Evolutionary conservation across 2,113 vertebrate species (phyloP), one percentile per base, ranked within the genome.

Genomic region (Brachypteracias leptosomus): DNA sequence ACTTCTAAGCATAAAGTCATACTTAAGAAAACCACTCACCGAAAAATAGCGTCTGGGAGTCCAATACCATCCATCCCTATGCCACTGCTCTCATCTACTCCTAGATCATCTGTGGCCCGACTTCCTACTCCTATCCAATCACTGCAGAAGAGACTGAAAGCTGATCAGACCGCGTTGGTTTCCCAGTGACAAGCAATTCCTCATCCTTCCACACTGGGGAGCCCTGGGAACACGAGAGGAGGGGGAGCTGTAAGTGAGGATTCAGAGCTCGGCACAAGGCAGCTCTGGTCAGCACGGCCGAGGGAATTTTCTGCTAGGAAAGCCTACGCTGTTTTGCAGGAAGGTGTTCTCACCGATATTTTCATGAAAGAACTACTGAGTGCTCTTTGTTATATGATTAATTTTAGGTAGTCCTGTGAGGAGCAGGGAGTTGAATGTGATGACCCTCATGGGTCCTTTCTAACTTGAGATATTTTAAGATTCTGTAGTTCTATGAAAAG

Each of bases 251-350:
- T 28, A 6, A 8, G 4, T 4, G 29, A 9, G 10, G 21, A 33
- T 74, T 55, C 35, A 12, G 26, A 58, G 24, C 24, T 46, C 35
- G 29, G 24, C 36, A 35, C 24, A 36, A 84, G 79, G 58, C 55
- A 77, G 55, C 26, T 6, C 18, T 13, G 28, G 24, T 58, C 57
- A 78, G 51, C n/a, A 25, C 2, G 35, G 0, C 0, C 51, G 20
- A 38, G n/a, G 11, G 24, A 35, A 35, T 58, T 75, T 42, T 40
- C 71, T 63, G 26, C 47, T 54, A 22, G 38, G 29, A 86, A 83
- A 55, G 22, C 26, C 66, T 49, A 21, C 44, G 11, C 26, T 2
- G 2, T 67, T 68, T 31, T 72, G 47, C 51, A 79, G 65, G 35
- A 93, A 46, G 12, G 4, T 35, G 12, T 84, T 65, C 3, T 74